Conservation (phyloP, 2,888 invertebrate genomes). For the Meghimatium bilineatum region DNA sequence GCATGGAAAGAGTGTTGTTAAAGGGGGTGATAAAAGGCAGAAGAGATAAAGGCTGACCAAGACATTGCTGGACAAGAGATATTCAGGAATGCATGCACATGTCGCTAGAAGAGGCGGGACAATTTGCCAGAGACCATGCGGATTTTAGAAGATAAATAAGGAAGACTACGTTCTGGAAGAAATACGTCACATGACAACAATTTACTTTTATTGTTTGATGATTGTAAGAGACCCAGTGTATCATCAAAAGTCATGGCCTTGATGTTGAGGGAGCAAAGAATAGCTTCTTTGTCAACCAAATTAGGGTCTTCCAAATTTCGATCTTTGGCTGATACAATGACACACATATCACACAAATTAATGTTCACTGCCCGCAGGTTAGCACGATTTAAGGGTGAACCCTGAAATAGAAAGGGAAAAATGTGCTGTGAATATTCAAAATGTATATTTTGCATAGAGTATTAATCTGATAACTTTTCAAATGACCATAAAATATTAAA, state of each 20-base stretch:
- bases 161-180: too few relatives aligned
- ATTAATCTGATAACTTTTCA: too few relatives aligned
- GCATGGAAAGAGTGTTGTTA: too few relatives aligned
- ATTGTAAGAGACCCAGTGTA: constrained; percentile 82
- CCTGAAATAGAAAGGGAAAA: constrained; percentile 83
- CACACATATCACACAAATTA: constrained; percentile 99
- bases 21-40: too few relatives aligned
- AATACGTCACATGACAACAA: too few relatives aligned
- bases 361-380: constrained; percentile 99
- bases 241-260: constrained; percentile 87
- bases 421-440: background rate
- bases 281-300: constrained; percentile 99
- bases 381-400: constrained; percentile 98
- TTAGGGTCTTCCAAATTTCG: constrained; percentile 98
- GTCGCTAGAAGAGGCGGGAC: too few relatives aligned
- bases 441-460: background rate
- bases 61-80: too few relatives aligned
- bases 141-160: too few relatives aligned
- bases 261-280: constrained; percentile 99
- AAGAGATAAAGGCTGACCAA: too few relatives aligned
- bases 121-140: too few relatives aligned
- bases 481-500: too few relatives aligned
- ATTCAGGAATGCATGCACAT: too few relatives aligned
- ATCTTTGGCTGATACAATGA: constrained; percentile 99
- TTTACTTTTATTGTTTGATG: constrained; percentile 58